A percentile compares a stretch with the other conserved stretches of the same genome.
Evolutionary conservation across 2,888 invertebrate species (phyloP).

Genomic region (Acrocyrtus sp.): DNA sequence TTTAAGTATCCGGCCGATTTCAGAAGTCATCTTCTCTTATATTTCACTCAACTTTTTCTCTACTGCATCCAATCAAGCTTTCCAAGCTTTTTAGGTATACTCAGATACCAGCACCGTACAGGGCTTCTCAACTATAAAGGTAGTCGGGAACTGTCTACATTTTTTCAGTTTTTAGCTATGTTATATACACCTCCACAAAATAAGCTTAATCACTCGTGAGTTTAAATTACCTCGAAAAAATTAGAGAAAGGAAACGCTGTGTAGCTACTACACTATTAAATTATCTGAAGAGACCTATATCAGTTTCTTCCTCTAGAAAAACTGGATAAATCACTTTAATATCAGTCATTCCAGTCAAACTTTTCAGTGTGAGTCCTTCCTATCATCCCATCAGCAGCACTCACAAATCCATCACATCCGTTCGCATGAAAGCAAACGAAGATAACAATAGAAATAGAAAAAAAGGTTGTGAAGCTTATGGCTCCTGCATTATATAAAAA

Average conservation of each 20-base stretch:
- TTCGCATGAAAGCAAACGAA: conserved; percentile 10
- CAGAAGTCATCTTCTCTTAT: conserved; percentile 56
- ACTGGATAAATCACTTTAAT: conserved; percentile 10
- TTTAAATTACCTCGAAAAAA: not conserved
- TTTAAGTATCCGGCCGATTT: conserved; percentile 61
- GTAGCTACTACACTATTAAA: too few relatives aligned
- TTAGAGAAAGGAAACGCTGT: too few relatives aligned
- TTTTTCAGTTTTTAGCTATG: not conserved
- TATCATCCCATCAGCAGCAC: not conserved
- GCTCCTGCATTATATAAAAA: not conserved
- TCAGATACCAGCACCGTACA: too few relatives aligned
- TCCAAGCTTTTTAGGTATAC: too few relatives aligned
- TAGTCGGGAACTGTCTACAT: too few relatives aligned
- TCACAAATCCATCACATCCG: conserved; percentile 32
- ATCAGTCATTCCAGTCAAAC: not conserved
- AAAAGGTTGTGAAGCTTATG: not conserved
- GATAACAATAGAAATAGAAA: conserved; percentile 8
- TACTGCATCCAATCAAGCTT: not conserved
- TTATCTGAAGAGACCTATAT: too few relatives aligned
- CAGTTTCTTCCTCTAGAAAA: not conserved
- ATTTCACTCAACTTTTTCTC: not conserved
- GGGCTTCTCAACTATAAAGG: too few relatives aligned
- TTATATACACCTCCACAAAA: not conserved
- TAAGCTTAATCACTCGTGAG: too few relatives aligned
- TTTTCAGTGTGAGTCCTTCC: not conserved